phyloP scores from a whole-genome alignment of 2,113 vertebrate species.

The Tursiops truncatus region DNA sequence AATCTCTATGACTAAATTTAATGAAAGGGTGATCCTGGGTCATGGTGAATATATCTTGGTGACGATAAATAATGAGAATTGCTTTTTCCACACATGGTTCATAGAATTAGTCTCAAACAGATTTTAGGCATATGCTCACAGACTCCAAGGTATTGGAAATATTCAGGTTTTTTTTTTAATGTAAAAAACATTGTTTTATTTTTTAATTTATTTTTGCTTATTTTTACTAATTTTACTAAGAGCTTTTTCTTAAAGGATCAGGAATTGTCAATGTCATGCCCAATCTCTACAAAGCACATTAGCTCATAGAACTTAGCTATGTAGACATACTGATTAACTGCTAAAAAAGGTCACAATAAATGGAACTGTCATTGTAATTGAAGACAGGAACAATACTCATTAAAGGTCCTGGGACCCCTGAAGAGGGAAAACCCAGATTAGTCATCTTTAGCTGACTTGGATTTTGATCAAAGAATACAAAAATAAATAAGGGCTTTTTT shows the following conservation, averaged over 20 bases:
- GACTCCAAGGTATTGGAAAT: not conserved
- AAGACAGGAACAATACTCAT: not conserved
- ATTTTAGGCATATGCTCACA: not conserved
- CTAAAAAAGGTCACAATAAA: not conserved
- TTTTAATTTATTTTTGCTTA: not conserved
- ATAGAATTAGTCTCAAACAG: conserved; percentile 10
- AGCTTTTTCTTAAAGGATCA: not conserved
- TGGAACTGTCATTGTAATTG: not conserved
- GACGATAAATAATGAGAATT: not conserved
- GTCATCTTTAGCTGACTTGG: conserved; percentile 20
- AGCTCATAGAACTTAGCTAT: not conserved
- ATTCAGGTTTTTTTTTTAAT: not conserved
- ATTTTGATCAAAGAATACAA: conserved; percentile 12
- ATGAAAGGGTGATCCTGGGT: not conserved
- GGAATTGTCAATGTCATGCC: not conserved
- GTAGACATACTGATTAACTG: not conserved
- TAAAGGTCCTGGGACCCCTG: too few species aligned
- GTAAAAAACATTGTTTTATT: not conserved
- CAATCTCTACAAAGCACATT: not conserved
- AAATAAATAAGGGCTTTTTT: conserved; percentile 13
- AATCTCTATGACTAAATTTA: not conserved
- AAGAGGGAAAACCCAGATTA: not conserved
- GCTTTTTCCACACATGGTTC: not conserved
- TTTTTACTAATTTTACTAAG: conserved; percentile 4
- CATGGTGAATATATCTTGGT: not conserved